Evolutionary conservation across 2,797 vertebrate species (phyloP).

Genomic region (Rhincodon typus): DNA sequence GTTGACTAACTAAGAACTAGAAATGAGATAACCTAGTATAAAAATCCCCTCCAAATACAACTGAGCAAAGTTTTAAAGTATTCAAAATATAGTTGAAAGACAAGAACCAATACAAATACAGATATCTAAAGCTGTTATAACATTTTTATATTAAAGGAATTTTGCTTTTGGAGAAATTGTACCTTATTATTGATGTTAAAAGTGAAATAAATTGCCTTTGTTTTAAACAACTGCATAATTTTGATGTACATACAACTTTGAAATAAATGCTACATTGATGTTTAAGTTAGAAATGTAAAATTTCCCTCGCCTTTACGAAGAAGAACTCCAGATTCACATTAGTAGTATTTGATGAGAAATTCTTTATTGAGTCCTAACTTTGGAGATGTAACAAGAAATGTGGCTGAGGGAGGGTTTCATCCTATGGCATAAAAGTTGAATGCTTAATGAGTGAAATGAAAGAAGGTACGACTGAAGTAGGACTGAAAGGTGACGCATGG

Average conservation of each 20-base stretch:
- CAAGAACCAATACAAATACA: not conserved
- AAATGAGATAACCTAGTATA: not conserved
- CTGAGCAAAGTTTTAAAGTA: constrained; percentile 3
- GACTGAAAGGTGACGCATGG: not conserved
- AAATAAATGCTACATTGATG: not conserved
- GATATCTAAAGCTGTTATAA: too few species aligned
- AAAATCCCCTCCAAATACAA: not conserved
- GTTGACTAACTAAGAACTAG: not conserved
- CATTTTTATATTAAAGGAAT: not conserved
- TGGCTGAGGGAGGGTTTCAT: not conserved
- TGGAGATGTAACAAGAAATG: not conserved
- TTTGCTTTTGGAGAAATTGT: not conserved
- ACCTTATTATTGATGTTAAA: not conserved
- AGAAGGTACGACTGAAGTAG: not conserved
- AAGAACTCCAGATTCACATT: not conserved
- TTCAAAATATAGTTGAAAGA: constrained; percentile 12
- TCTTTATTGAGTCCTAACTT: not conserved
- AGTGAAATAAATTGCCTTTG: not conserved
- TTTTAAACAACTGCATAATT: not conserved
- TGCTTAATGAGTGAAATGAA: not conserved
- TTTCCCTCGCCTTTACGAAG: not conserved
- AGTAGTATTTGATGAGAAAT: not conserved
- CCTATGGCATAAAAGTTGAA: not conserved
- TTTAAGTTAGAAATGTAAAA: not conserved
- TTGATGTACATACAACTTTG: not conserved